Percentiles rank a stretch among this genome's conserved stretches.
Evolutionary conservation across 1,140 invertebrate species (phyloP).

Genomic region (Triops longicaudatus): DNA sequence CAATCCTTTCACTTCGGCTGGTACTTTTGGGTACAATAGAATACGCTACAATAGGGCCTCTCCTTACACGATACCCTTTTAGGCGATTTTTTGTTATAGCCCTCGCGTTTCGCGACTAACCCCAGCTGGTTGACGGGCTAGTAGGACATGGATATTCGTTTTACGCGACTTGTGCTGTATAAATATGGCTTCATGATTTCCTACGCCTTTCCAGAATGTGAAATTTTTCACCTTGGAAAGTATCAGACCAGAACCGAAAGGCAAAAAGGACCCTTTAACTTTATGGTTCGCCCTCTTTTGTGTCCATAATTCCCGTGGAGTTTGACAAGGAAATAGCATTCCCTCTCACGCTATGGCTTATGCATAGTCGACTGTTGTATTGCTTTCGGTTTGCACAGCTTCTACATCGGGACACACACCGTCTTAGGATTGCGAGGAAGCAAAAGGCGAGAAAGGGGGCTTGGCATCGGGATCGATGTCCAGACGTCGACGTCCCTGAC

Average conservation of each 20-base stretch:
- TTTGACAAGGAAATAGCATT: slow-evolving; percentile 8
- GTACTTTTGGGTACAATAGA: no score
- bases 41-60: no score
- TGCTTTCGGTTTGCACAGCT: not conserved
- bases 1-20: not conserved
- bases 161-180: no score
- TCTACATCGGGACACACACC: not conserved
- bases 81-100: no score
- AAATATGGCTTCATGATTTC: no score
- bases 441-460: not conserved
- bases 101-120: no score
- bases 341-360: not conserved
- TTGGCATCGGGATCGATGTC: not conserved
- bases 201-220: no score
- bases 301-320: not conserved
- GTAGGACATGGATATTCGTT: no score
- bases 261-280: not conserved
- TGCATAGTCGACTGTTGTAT: not conserved
- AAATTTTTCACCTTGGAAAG: no score
- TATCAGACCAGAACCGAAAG: not conserved
- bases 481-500: slow-evolving; percentile 11
- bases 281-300: not conserved
- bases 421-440: not conserved
- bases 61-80: no score
- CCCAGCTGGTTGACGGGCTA: no score